Base-by-base conservation (phyloP, 2,113 vertebrate species). In the Microtus richardsoni region DNA sequence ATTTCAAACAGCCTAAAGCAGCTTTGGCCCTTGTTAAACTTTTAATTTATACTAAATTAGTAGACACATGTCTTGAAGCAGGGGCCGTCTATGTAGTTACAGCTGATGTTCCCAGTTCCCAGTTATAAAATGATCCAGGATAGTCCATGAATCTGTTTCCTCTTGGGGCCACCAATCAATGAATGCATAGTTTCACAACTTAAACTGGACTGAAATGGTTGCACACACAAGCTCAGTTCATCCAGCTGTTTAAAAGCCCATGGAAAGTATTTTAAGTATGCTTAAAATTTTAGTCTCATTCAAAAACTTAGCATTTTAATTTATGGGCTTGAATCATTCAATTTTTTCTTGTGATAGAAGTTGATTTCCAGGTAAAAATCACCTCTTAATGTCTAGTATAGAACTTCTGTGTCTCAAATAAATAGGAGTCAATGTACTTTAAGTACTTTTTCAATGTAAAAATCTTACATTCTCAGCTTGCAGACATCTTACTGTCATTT, bases 21-120 rank as follows among this genome's bases (percentile, higher is more conserved):
- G 73, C 1, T 21, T 21, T 79, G 36, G n/a, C 5, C 60, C 58
- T 75, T 96, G 64, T 77, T 93, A 91, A 49, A 77, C 68, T 89
- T 94, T 79, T 84, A 89, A 95, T 95, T 95, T 87, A 44, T 80
- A 88, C 80, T 94, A 93, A 95, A 74, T 96, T 91, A 78, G 30
- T 86, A 86, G 60, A 89, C 78, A 28, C 54, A 54, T 47, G 12
- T 66, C 47, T 79, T 84, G 54, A 89, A 89, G 8, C 36, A 16
- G 2, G 36, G 21, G 1, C 47, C 13, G 87, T 87, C 41, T 84
- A 19, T 49, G 88, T 22, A 44, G 30, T 79, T 58, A 94, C 21
- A 87, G n/a, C 1, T 88, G 64, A 0, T 62, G 60, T 52, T 95
- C 21, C 22, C 64, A 64, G 74, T 79, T 91, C 62, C 22, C 33